These are phyloP conservation scores for Deroptyus accipitrinus DNA, from an alignment of 2,113 vertebrate genomes.

Conservation along the genomic window DNA sequence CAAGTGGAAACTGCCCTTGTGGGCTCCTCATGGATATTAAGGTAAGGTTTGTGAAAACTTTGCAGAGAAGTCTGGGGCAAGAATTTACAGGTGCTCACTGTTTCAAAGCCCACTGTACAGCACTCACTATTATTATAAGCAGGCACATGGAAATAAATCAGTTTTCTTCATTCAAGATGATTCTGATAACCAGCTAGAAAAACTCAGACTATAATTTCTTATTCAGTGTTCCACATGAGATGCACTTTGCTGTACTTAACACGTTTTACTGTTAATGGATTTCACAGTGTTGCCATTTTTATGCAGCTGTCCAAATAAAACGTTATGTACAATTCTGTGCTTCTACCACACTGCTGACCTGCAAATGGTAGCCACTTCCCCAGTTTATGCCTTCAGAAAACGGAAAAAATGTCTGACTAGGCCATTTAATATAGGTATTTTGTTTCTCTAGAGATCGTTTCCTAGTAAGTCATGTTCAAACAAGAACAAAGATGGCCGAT, in stretches of 20 bases:
- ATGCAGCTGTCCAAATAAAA: slow-evolving; percentile 65
- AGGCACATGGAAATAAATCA: slow-evolving; percentile 11
- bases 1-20: background rate
- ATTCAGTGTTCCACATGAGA: slow-evolving; percentile 63
- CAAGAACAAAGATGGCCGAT: background rate
- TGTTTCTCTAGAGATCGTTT: background rate
- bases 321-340: slow-evolving; percentile 34
- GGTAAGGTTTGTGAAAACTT: background rate
- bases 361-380: slow-evolving; percentile 35
- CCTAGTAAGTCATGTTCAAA: background rate
- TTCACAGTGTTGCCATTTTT: slow-evolving; percentile 68
- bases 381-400: background rate
- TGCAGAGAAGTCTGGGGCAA: background rate
- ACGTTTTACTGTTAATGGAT: slow-evolving; percentile 66
- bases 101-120: background rate
- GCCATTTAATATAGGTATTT: background rate
- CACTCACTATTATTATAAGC: background rate
- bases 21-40: background rate
- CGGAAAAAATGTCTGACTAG: background rate
- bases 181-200: slow-evolving; percentile 63
- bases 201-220: slow-evolving; percentile 62
- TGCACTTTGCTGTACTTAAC: slow-evolving; percentile 67
- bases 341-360: slow-evolving; percentile 21
- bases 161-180: slow-evolving; percentile 40
- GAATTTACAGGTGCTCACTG: background rate